phyloP scores from a whole-genome alignment of 2,113 vertebrate genomes.

The Zosterops pallidus region DNA sequence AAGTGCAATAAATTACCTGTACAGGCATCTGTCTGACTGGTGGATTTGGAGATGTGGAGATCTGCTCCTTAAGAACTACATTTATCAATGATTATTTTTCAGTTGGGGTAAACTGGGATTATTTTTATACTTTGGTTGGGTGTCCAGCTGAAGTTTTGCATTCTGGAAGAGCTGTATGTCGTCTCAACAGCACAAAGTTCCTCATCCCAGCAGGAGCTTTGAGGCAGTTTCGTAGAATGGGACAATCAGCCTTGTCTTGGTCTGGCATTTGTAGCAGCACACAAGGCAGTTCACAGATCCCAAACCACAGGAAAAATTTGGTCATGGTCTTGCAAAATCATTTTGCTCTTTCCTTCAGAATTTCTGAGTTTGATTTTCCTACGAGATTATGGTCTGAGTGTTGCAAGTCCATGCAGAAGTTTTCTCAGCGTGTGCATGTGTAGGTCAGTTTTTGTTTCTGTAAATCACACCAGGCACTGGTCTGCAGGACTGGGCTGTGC shows the following conservation, averaged over 20 bases:
- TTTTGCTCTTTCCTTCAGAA: not conserved
- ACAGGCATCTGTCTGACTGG: not conserved
- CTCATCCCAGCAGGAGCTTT: not conserved
- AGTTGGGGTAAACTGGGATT: not conserved
- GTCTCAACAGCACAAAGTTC: not conserved
- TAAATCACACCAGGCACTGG: not conserved
- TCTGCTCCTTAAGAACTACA: not conserved
- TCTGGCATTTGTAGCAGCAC: not conserved
- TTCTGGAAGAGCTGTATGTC: not conserved
- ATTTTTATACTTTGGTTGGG: not conserved
- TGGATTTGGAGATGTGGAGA: not conserved
- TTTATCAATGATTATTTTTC: not conserved
- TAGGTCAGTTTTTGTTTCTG: not conserved
- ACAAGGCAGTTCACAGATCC: not conserved
- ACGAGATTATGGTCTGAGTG: not conserved
- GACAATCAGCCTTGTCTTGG: not conserved
- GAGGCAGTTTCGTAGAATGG: accelerated
- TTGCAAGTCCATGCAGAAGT: not conserved
- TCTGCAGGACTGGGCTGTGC: not conserved
- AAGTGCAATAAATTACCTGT: not conserved
- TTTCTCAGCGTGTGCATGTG: accelerated
- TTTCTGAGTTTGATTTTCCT: not conserved
- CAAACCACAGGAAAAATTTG: not conserved
- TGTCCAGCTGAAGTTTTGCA: not conserved
- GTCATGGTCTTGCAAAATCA: not conserved